These are phyloP conservation scores for Micrasema longulum DNA, from an alignment of 1,140 invertebrate species.

Conservation along the genomic window DNA sequence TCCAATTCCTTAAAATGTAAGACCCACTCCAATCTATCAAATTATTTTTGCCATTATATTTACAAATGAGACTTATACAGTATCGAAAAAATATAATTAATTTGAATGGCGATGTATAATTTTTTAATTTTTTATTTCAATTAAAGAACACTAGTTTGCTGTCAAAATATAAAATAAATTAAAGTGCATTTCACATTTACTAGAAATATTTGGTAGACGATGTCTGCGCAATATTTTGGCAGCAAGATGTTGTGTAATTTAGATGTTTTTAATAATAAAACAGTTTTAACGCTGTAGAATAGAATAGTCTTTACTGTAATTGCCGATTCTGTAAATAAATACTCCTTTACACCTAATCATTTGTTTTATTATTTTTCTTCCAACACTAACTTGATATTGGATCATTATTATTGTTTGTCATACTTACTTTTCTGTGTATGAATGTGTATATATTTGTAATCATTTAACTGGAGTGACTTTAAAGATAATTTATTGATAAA, in stretches of 20 bases:
- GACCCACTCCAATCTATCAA: constrained; percentile 29
- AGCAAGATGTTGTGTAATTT: constrained; percentile 53
- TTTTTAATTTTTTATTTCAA: constrained; percentile 23
- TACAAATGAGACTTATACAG: constrained; percentile 20
- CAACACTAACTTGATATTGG: too few species aligned
- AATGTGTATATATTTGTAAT: too few species aligned
- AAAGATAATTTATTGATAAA: too few species aligned
- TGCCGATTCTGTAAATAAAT: constrained; percentile 56
- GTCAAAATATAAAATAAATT: constrained; percentile 39
- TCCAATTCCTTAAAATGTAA: constrained; percentile 53
- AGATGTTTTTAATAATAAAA: constrained; percentile 54
- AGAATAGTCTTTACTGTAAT: constrained; percentile 55
- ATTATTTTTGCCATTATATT: constrained; percentile 42
- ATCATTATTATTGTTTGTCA: too few species aligned
- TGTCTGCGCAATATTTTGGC: constrained; percentile 50
- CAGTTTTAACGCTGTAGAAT: constrained; percentile 53
- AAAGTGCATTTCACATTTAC: constrained; percentile 48
- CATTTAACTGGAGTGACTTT: too few species aligned
- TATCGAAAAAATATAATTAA: constrained; percentile 12
- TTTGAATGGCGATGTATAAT: constrained; percentile 1
- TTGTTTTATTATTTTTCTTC: constrained; percentile 10
- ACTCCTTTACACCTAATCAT: constrained; percentile 55
- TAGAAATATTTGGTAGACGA: constrained; percentile 49
- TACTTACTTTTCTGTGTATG: too few species aligned
- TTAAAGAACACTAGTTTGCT: constrained; percentile 35